Conservation (phyloP, 2,888 invertebrate genomes). For the Drosophila meridiana region DNA sequence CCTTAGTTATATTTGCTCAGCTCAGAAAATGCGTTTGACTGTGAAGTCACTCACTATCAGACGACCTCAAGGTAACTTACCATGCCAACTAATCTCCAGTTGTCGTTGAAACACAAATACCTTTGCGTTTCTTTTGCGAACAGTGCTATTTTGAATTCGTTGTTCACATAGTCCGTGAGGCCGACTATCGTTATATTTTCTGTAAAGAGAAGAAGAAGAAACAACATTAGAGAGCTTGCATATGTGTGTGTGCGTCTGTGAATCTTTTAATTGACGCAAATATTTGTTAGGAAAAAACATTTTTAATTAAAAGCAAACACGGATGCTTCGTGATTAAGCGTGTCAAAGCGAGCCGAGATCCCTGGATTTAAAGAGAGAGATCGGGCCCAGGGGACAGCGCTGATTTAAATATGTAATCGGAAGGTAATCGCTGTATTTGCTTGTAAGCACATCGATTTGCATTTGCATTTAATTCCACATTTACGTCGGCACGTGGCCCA, state of each 20-base stretch:
- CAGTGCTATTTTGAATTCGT: slow-evolving; percentile 85
- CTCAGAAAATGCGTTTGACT: neutral
- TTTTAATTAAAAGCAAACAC: slow-evolving; percentile 73
- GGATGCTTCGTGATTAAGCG: slow-evolving; percentile 43
- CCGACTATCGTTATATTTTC: slow-evolving; percentile 85
- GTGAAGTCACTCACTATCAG: neutral
- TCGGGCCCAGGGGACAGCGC: neutral
- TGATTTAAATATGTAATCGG: slow-evolving; percentile 27
- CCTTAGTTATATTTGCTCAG: slow-evolving; percentile 7
- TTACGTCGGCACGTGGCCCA: slow-evolving; percentile 24
- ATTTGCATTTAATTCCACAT: neutral
- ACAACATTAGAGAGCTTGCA: slow-evolving; percentile 17
- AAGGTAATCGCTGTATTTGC: slow-evolving; percentile 12
- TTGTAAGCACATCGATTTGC: neutral
- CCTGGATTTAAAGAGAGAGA: neutral
- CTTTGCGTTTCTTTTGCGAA: slow-evolving; percentile 89
- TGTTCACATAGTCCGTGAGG: slow-evolving; percentile 84
- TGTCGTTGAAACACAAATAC: slow-evolving; percentile 91
- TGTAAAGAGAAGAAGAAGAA: slow-evolving; percentile 58
- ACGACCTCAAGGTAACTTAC: slow-evolving; percentile 83
- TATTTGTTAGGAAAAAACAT: slow-evolving; percentile 67
- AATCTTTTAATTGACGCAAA: slow-evolving; percentile 62
- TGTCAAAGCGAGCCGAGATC: slow-evolving; percentile 38
- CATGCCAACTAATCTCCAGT: slow-evolving; percentile 90
- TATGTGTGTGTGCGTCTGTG: slow-evolving; percentile 9